These are phyloP conservation scores for Dysdera silvatica DNA, from an alignment of 1,140 invertebrate genomes.

Conservation along the genomic window DNA sequence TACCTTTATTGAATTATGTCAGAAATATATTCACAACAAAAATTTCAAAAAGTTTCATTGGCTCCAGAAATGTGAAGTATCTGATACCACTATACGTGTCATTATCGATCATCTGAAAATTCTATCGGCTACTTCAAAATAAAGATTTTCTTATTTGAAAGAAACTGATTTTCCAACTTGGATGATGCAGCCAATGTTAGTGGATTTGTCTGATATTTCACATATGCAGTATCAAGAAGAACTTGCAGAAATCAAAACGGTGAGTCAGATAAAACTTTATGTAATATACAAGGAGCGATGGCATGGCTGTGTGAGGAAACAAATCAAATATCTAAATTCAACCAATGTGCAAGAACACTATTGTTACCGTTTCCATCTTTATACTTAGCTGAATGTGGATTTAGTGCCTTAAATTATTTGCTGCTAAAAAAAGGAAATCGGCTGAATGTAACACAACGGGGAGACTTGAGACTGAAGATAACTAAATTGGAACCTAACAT, in stretches of 20 bases:
- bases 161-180: background rate
- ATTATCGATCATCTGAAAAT: slow-evolving; percentile 20
- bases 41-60: slow-evolving; percentile 20
- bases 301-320: background rate
- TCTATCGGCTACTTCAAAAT: slow-evolving; percentile 14
- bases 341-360: background rate
- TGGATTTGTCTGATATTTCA: background rate
- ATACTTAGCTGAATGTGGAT: slow-evolving; percentile 6
- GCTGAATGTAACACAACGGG: slow-evolving; percentile 7
- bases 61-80: slow-evolving; percentile 13
- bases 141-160: background rate
- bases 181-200: background rate
- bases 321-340: background rate
- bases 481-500: slow-evolving; percentile 3
- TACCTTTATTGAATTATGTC: slow-evolving; percentile 6
- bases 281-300: background rate
- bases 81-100: slow-evolving; percentile 13
- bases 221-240: slow-evolving; percentile 4
- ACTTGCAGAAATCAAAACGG: background rate
- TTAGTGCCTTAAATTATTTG: slow-evolving; percentile 11
- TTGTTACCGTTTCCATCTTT: background rate
- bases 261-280: slow-evolving; percentile 5
- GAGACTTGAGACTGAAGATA: slow-evolving; percentile 13
- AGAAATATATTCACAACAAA: slow-evolving; percentile 2
- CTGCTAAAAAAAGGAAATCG: background rate